phyloP scores from a whole-genome alignment of 2,888 invertebrate genomes.

The Lamellibrachia columna region DNA sequence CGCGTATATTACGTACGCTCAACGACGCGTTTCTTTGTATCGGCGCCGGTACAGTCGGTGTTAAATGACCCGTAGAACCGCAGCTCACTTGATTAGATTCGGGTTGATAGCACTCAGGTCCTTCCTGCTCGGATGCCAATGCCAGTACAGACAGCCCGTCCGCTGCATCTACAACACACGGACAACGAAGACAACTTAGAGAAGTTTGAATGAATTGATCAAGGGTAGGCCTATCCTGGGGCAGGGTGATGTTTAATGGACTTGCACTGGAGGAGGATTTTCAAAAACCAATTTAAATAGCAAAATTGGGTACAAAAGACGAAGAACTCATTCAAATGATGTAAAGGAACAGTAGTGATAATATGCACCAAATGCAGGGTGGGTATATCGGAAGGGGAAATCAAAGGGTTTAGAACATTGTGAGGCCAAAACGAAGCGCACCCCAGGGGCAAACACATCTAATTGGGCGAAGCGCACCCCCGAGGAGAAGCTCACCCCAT shows the following conservation, averaged over 20 bases:
- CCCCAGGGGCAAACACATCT: too few species aligned
- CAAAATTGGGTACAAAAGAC: too few species aligned
- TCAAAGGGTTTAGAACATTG: too few species aligned
- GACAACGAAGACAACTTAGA: not conserved
- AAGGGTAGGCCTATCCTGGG: not conserved
- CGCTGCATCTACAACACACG: not conserved
- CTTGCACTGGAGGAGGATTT: too few species aligned
- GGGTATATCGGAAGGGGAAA: too few species aligned
- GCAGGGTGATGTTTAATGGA: not conserved
- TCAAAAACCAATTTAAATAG: too few species aligned
- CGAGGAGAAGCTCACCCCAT: too few species aligned
- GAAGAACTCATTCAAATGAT: too few species aligned
- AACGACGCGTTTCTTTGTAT: not conserved
- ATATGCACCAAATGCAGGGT: too few species aligned
- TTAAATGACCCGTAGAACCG: not conserved
- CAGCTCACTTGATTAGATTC: not conserved
- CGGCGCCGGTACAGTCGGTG: not conserved
- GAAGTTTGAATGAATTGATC: not conserved
- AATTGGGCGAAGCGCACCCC: too few species aligned
- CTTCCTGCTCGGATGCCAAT: not conserved
- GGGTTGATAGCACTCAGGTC: not conserved
- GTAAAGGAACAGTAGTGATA: too few species aligned
- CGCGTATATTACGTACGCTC: not conserved
- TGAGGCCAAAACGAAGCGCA: too few species aligned
- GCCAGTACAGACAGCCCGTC: not conserved